phyloP scores from a whole-genome alignment of 1,140 invertebrate species.

The Drosophila yakuba region DNA sequence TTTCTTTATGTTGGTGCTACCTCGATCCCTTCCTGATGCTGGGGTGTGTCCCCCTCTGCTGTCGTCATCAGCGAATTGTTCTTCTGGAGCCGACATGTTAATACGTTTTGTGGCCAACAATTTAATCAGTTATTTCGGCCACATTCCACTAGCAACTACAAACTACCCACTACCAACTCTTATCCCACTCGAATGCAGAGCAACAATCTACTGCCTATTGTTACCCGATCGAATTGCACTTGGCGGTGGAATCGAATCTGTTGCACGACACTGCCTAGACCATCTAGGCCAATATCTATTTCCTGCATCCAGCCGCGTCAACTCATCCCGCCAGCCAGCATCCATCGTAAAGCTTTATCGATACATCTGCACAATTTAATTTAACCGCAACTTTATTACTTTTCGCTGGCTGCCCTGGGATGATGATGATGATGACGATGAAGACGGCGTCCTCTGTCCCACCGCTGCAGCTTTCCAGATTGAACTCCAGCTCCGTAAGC shows the following conservation, averaged over 20 bases:
- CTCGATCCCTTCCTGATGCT: background rate
- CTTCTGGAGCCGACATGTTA: slow-evolving; percentile 75
- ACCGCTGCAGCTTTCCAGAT: slow-evolving; percentile 35
- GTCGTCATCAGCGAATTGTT: slow-evolving; percentile 24
- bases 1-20: no score
- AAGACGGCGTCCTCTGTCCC: background rate
- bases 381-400: slow-evolving; percentile 81
- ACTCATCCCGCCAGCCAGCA: background rate
- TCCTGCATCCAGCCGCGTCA: background rate
- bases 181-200: background rate
- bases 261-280: background rate
- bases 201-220: background rate
- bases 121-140: slow-evolving; percentile 64
- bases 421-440: background rate
- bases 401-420: slow-evolving; percentile 41
- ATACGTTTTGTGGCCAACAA: slow-evolving; percentile 76
- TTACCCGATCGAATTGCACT: slow-evolving; percentile 9
- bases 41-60: background rate
- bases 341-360: slow-evolving; percentile 67
- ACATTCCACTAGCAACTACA: background rate
- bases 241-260: background rate
- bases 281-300: slow-evolving; percentile 2
- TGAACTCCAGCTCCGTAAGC: background rate
- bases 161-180: background rate
- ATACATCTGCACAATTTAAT: slow-evolving; percentile 81